These are phyloP conservation scores for Knipowitschia caucasica DNA, from an alignment of 2,797 vertebrate species.

Conservation along the genomic window DNA sequence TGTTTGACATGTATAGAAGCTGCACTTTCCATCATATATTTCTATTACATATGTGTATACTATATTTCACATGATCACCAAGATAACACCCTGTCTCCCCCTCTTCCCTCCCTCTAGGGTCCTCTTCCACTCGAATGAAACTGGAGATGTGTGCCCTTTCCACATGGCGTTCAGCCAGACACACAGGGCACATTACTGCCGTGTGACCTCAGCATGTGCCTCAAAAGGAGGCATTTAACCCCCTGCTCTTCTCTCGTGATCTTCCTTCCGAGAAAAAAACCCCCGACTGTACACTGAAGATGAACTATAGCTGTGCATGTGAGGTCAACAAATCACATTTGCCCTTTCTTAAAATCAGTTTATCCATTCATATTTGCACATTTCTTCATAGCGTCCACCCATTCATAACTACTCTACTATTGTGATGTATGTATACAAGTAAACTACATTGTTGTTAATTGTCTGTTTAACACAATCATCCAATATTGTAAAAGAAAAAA, in stretches of 20 bases:
- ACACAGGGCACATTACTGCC: slow-evolving; percentile 57
- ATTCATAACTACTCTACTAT: no score
- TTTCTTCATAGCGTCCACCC: no score
- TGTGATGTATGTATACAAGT: no score
- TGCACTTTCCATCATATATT: neutral
- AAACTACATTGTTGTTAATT: no score
- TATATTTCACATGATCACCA: slow-evolving; percentile 2
- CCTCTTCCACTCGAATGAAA: slow-evolving; percentile 44
- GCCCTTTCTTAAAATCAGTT: no score
- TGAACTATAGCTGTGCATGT: slow-evolving; percentile 6
- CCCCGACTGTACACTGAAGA: slow-evolving; percentile 31
- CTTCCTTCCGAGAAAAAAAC: slow-evolving; percentile 17
- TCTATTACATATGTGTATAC: slow-evolving; percentile 7
- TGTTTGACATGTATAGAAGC: no score
- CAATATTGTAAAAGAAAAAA: no score
- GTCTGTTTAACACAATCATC: no score
- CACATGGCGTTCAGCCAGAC: slow-evolving; percentile 48
- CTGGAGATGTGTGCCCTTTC: slow-evolving; percentile 56
- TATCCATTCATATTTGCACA: no score
- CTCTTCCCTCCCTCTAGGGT: neutral
- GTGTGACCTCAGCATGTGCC: slow-evolving; percentile 50
- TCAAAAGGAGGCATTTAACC: slow-evolving; percentile 66
- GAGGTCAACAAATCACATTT: neutral
- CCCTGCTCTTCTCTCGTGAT: slow-evolving; percentile 35
- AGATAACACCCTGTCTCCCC: slow-evolving; percentile 1